phyloP scores from a whole-genome alignment of 2,113 vertebrate genomes.

The Probosciger aterrimus region DNA sequence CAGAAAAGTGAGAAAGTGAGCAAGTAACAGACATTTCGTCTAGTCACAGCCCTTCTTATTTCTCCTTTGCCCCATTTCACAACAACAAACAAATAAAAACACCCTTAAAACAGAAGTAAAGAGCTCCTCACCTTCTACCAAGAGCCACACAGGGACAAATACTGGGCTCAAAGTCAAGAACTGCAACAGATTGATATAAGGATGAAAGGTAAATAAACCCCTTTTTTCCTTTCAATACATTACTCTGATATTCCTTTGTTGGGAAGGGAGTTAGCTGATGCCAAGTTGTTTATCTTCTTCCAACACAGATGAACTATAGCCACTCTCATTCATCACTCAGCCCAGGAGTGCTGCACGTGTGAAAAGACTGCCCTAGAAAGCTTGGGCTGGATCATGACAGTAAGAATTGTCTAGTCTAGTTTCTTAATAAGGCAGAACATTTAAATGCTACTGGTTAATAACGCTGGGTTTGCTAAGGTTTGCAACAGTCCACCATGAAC shows the following conservation, averaged over 20 bases:
- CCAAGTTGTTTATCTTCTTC: neutral
- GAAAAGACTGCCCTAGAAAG: neutral
- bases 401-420: neutral
- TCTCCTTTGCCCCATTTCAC: neutral
- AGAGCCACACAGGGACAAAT: rapidly evolving
- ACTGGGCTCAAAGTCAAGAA: neutral
- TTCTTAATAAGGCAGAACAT: neutral
- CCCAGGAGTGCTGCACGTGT: neutral
- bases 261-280: neutral
- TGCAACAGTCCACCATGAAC: neutral
- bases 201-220: neutral
- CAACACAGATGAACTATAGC: neutral
- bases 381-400: neutral
- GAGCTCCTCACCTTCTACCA: neutral
- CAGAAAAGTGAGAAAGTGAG: neutral
- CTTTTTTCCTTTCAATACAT: neutral
- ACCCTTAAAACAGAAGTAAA: neutral
- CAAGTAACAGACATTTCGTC: neutral
- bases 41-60: neutral
- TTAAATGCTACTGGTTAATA: neutral
- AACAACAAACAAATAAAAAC: neutral
- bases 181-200: rapidly evolving
- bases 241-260: neutral
- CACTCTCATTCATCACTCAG: neutral
- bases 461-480: neutral